These are phyloP conservation scores for Oppia nitens DNA, from an alignment of 1,140 invertebrate genomes.

Conservation along the genomic window DNA sequence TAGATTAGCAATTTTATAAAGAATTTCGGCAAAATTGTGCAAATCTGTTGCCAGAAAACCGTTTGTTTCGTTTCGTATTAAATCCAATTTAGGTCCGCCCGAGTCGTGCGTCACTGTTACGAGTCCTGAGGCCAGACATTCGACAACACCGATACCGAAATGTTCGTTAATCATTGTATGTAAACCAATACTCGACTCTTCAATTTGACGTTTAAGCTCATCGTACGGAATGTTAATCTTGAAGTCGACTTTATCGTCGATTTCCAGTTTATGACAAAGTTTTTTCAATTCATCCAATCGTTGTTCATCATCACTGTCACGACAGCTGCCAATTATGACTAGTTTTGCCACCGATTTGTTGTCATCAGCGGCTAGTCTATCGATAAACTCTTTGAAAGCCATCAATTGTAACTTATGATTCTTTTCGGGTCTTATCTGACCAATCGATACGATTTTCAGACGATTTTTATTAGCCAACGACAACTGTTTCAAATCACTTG, in stretches of 20 bases:
- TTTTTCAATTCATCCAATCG: conserved; percentile 67
- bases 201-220: conserved; percentile 55
- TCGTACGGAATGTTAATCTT: conserved; percentile 65
- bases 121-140: conserved; percentile 93
- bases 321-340: conserved; percentile 74
- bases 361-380: conserved; percentile 15
- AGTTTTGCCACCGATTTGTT: conserved; percentile 30
- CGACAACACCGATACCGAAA: conserved; percentile 95
- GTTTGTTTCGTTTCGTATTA: conserved; percentile 50
- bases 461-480: conserved; percentile 27
- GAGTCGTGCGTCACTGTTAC: conserved; percentile 85
- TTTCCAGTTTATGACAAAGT: conserved; percentile 55
- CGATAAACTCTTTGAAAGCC: conserved; percentile 29
- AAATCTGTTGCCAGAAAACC: conserved; percentile 64
- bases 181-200: conserved; percentile 56
- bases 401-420: conserved; percentile 83
- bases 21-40: conserved; percentile 57
- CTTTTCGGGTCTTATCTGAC: conserved; percentile 94
- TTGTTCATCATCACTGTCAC: conserved; percentile 62
- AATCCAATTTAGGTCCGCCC: conserved; percentile 82
- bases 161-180: conserved; percentile 99
- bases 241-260: conserved; percentile 74
- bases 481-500: conserved; percentile 52
- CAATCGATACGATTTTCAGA: conserved; percentile 67
- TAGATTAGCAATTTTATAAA: conserved; percentile 55